These are phyloP conservation scores for Platycheirus rosarum DNA, from an alignment of 2,888 invertebrate species.

Conservation along the genomic window DNA sequence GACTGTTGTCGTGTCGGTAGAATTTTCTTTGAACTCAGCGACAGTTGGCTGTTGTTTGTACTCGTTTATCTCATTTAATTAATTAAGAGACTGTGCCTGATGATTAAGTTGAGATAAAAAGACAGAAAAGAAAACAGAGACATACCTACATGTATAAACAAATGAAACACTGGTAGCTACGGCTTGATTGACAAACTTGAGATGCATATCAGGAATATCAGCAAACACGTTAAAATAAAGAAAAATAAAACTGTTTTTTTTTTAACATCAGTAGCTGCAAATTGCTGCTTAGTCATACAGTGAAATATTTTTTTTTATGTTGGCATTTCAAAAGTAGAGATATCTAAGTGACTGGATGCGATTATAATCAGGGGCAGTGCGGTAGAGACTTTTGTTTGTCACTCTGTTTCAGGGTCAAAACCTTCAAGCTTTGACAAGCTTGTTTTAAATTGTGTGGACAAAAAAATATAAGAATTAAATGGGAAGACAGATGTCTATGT, in stretches of 20 bases:
- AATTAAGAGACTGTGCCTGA: conserved; percentile 71
- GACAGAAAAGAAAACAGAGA: conserved; percentile 27
- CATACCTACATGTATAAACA: conserved; percentile 18
- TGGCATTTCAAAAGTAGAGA: conserved; percentile 19
- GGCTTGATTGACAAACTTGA: conserved; percentile 72
- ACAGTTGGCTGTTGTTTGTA: conserved; percentile 54
- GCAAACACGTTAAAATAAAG: conserved; percentile 51
- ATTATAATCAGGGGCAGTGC: conserved; percentile 10
- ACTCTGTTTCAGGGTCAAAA: conserved; percentile 48
- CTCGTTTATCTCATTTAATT: conserved; percentile 72
- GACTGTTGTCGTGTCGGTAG: conserved; percentile 60
- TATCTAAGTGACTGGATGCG: conserved; percentile 40
- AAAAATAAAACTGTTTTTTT: conserved; percentile 16
- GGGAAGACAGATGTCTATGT: conserved; percentile 11
- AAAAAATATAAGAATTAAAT: conserved; percentile 5
- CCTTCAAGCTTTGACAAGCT: conserved; percentile 30
- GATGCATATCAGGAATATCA: conserved; percentile 68
- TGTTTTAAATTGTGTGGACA: conserved; percentile 2
- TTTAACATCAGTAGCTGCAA: conserved; percentile 62
- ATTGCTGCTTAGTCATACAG: conserved; percentile 44
- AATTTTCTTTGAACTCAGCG: conserved; percentile 68
- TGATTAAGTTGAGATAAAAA: conserved; percentile 67
- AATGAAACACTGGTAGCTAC: conserved; percentile 58
- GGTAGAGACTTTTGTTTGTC: conserved; percentile 19
- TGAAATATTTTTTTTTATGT: conserved; percentile 21